A percentile compares a stretch with the other conserved stretches of the same genome.
Conservation (phyloP, 2,797 vertebrate genomes). For the Peromyscus melanophrys region DNA sequence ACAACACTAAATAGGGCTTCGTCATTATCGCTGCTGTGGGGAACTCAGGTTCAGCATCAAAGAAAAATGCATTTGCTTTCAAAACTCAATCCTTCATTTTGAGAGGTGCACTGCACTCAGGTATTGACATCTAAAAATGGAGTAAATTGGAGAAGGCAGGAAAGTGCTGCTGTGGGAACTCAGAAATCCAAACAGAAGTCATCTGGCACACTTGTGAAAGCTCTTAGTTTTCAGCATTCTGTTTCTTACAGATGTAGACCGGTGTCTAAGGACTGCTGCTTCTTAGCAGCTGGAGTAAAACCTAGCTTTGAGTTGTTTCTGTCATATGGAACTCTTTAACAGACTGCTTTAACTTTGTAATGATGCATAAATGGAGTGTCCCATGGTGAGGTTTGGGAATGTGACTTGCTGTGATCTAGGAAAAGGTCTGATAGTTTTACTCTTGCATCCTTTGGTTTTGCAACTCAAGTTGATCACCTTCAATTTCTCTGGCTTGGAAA, state of each 20-base stretch:
- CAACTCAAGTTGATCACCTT: not conserved
- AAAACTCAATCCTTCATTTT: constrained; percentile 80
- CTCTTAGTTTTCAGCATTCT: constrained; percentile 71
- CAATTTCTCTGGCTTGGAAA: not conserved
- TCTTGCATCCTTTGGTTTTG: not conserved
- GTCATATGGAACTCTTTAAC: constrained; percentile 57
- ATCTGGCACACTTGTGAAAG: constrained; percentile 66
- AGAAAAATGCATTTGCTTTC: constrained; percentile 83
- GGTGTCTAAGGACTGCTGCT: constrained; percentile 65
- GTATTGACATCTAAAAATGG: constrained; percentile 28
- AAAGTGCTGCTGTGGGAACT: constrained; percentile 68
- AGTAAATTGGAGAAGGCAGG: constrained; percentile 60
- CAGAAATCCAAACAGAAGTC: constrained; percentile 69
- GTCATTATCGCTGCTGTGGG: constrained; percentile 77
- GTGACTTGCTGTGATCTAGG: not conserved
- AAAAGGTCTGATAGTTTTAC: not conserved
- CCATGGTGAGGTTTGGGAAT: not conserved
- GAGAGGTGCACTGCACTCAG: constrained; percentile 71
- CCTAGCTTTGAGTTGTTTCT: constrained; percentile 52
- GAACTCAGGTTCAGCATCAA: constrained; percentile 82
- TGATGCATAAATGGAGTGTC: constrained; percentile 34
- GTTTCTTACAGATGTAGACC: constrained; percentile 70
- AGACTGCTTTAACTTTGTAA: constrained; percentile 42
- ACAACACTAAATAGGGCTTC: constrained; percentile 80
- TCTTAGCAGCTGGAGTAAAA: constrained; percentile 71